phyloP scores from a whole-genome alignment of 2,113 vertebrate species.

The Eira barbara region DNA sequence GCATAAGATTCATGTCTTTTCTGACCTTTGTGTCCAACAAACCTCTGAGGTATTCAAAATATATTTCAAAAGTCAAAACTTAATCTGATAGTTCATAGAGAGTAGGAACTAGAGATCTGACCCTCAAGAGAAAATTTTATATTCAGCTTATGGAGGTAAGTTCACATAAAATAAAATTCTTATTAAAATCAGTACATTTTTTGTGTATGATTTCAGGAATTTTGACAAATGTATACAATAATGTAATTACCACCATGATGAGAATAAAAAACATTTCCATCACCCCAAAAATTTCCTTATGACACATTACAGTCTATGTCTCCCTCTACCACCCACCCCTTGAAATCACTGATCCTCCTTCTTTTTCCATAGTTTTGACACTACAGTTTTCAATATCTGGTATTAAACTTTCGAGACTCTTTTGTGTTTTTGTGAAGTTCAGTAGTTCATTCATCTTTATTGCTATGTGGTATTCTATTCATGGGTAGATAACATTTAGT shows the following conservation, averaged over 20 bases:
- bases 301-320: neutral
- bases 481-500: neutral
- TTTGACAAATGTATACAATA: neutral
- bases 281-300: neutral
- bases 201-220: neutral
- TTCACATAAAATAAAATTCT: neutral
- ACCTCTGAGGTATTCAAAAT: neutral
- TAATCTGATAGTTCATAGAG: neutral
- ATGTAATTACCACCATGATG: neutral
- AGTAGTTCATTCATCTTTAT: neutral
- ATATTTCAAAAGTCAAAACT: neutral
- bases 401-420: neutral
- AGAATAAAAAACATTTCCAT: neutral
- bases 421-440: neutral
- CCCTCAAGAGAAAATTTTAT: neutral
- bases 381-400: neutral
- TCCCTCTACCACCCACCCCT: neutral
- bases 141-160: neutral
- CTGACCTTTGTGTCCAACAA: neutral
- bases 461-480: neutral
- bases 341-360: neutral
- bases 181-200: neutral
- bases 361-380: neutral
- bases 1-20: neutral
- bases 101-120: neutral